A percentile compares a stretch with the other conserved stretches of the same genome.
phyloP scores from a whole-genome alignment of 1,140 invertebrate species.

The Meteorus sp. region DNA sequence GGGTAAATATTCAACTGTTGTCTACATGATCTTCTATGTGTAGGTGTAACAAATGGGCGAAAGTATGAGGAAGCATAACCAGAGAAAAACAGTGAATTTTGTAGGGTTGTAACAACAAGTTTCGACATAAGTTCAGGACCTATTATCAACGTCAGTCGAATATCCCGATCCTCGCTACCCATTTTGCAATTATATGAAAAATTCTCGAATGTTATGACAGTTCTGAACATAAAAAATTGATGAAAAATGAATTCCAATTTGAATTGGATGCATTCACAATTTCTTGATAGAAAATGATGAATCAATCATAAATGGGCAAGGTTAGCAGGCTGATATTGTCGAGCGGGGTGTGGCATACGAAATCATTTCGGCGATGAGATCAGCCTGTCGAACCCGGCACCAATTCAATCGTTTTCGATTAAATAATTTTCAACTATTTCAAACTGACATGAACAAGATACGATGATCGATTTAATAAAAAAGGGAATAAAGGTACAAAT shows the following conservation, averaged over 20 bases:
- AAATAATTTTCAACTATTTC: neutral
- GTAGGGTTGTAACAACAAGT: too few relatives aligned
- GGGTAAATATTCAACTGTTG: slow-evolving; percentile 7
- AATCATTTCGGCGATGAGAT: slow-evolving; percentile 72
- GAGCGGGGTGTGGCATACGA: slow-evolving; percentile 60
- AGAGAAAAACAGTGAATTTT: too few relatives aligned
- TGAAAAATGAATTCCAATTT: neutral
- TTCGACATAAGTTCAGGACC: too few relatives aligned
- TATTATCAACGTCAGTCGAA: too few relatives aligned
- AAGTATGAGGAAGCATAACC: too few relatives aligned
- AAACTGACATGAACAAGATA: neutral
- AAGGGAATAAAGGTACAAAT: neutral
- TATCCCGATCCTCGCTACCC: too few relatives aligned
- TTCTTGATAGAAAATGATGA: neutral
- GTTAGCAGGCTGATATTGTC: slow-evolving; percentile 68
- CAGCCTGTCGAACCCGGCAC: slow-evolving; percentile 66
- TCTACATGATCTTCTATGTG: neutral
- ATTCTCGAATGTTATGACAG: too few relatives aligned
- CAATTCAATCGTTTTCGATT: slow-evolving; percentile 32
- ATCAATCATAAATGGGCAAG: slow-evolving; percentile 42
- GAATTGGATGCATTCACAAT: neutral
- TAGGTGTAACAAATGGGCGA: neutral
- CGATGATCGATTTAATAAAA: neutral
- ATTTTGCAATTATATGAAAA: neutral
- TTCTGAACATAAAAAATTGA: too few relatives aligned